phyloP scores from a whole-genome alignment of 2,113 vertebrate species.

The Irena cyanogastra region DNA sequence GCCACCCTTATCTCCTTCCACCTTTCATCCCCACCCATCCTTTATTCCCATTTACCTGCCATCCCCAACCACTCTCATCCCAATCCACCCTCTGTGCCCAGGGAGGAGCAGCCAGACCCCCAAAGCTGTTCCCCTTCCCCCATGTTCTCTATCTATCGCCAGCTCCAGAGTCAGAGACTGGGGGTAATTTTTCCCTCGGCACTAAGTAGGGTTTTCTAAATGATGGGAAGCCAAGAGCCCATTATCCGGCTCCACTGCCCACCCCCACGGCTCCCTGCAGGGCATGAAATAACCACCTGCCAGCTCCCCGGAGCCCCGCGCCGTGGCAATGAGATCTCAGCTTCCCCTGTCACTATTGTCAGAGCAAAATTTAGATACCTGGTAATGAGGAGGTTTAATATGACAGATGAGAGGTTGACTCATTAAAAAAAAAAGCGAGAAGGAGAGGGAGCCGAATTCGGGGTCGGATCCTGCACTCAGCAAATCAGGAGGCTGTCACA shows the following conservation, averaged over 20 bases:
- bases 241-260: background rate
- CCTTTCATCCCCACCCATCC: background rate
- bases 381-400: conserved; percentile 51
- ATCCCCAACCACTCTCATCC: background rate
- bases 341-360: conserved; percentile 47
- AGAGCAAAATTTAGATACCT: conserved; percentile 38
- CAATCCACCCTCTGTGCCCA: background rate
- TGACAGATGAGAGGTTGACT: conserved; percentile 49
- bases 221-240: conserved; percentile 6
- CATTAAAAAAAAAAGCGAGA: background rate
- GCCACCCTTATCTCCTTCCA: background rate
- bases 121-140: background rate
- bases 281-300: conserved; percentile 60
- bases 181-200: background rate
- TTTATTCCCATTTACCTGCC: no score
- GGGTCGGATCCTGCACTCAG: background rate
- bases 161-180: background rate
- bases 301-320: conserved; percentile 8
- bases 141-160: background rate
- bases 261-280: conserved; percentile 57
- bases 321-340: background rate
- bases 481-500: background rate
- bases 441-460: background rate
- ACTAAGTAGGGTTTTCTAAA: background rate
- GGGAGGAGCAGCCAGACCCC: background rate